A percentile compares a stretch with the other conserved stretches of the same genome.
phyloP scores from a whole-genome alignment of 2,797 vertebrate genomes.

The Intellagama lesueurii region DNA sequence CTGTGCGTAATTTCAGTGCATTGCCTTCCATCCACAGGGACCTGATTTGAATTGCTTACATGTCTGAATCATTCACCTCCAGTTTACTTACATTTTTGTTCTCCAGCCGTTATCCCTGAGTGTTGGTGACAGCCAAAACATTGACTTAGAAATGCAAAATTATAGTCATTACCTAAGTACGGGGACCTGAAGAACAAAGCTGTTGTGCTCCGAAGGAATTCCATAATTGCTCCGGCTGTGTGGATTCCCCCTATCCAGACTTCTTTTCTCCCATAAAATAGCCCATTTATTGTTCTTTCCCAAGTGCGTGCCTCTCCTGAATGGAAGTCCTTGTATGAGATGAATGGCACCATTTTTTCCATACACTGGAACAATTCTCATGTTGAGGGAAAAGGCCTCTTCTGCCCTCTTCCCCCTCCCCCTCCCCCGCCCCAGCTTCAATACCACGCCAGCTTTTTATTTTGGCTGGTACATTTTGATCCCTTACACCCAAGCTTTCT shows the following conservation, averaged over 20 bases:
- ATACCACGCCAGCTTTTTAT: fast-evolving
- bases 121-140: not conserved
- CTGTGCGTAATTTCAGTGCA: not conserved
- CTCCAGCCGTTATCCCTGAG: not conserved
- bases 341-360: not conserved
- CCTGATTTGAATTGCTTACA: not conserved
- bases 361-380: fast-evolving
- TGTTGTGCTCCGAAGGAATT: not conserved
- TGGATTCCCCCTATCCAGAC: fast-evolving
- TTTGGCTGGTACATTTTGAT: constrained; percentile 23
- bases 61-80: not conserved
- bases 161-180: not conserved
- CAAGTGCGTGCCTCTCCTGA: fast-evolving
- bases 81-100: not conserved
- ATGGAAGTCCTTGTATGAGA: not conserved
- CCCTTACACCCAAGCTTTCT: constrained; percentile 6
- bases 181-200: not conserved
- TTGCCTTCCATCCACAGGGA: not conserved
- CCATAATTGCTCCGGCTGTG: fast-evolving
- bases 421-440: not conserved
- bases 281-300: not conserved
- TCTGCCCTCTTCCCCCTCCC: not conserved
- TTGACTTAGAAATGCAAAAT: not conserved
- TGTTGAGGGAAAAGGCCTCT: not conserved
- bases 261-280: not conserved